Conservation (phyloP, 1,140 invertebrate genomes). For the Conus ventricosus region DNA sequence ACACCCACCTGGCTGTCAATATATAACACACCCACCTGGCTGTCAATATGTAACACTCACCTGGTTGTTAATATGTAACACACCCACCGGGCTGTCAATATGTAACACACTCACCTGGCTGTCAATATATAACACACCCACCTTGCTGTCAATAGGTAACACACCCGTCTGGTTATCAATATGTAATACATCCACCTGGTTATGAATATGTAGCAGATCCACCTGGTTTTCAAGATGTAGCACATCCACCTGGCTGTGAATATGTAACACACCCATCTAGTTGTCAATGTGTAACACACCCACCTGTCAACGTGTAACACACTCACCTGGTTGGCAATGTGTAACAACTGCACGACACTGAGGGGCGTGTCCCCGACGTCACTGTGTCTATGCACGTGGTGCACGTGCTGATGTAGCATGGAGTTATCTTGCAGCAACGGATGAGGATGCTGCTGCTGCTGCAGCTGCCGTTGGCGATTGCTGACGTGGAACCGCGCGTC, state of each 20-base stretch:
- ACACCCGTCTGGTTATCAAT: constrained; percentile 56
- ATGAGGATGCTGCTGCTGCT: constrained; percentile 30
- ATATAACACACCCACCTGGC: constrained; percentile 46
- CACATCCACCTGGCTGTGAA: constrained; percentile 37
- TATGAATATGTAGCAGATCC: constrained; percentile 30
- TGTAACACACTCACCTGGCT: constrained; percentile 43
- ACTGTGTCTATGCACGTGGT: constrained; percentile 37
- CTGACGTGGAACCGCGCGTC: constrained; percentile 45
- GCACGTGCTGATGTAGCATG: constrained; percentile 44
- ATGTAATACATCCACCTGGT: constrained; percentile 51
- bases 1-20: constrained; percentile 47
- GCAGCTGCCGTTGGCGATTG: constrained; percentile 18
- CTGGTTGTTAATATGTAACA: constrained; percentile 35
- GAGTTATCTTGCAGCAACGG: constrained; percentile 32
- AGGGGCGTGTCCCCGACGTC: constrained; percentile 36
- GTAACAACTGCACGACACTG: constrained; percentile 50
- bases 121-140: constrained; percentile 47
- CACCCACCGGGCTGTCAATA: constrained; percentile 53
- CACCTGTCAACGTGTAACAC: constrained; percentile 38
- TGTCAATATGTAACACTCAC: constrained; percentile 48
- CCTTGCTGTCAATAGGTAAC: no score
- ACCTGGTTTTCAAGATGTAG: constrained; percentile 58
- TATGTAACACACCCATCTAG: constrained; percentile 46
- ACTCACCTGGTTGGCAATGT: constrained; percentile 56
- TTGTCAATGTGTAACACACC: constrained; percentile 56